A percentile compares a stretch with the other conserved stretches of the same genome.
Conservation (phyloP, 2,888 invertebrate species). For the Xestia xanthographa region DNA sequence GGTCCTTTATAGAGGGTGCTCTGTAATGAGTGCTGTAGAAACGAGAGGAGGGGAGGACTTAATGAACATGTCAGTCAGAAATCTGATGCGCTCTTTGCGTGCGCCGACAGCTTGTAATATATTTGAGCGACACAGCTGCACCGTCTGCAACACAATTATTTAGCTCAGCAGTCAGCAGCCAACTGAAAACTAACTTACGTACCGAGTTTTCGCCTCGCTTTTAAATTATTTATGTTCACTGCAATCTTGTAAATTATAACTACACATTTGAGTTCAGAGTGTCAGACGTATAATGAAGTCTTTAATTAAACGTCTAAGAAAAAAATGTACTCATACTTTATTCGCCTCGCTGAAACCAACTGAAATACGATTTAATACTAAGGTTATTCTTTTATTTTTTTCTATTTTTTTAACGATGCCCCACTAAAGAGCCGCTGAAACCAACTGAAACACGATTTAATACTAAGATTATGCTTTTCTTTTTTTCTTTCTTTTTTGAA, state of each 20-base stretch:
- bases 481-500: no score
- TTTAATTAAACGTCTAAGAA: constrained; percentile 22
- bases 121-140: constrained; percentile 18
- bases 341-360: background rate
- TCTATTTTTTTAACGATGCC: no score
- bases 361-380: constrained; percentile 20
- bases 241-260: constrained; percentile 28
- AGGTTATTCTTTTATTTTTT: no score
- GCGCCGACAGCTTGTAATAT: constrained; percentile 43
- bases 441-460: constrained; percentile 22
- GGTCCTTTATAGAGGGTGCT: constrained; percentile 54
- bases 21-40: constrained; percentile 65
- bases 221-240: constrained; percentile 39
- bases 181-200: constrained; percentile 39
- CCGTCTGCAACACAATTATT: constrained; percentile 39
- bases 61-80: constrained; percentile 76
- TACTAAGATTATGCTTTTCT: background rate
- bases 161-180: constrained; percentile 6
- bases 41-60: constrained; percentile 63
- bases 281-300: background rate
- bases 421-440: background rate
- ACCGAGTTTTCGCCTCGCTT: constrained; percentile 23
- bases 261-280: background rate
- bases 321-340: background rate
- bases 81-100: constrained; percentile 65